These are phyloP conservation scores for Drosophila subobscura DNA, from an alignment of 1,140 invertebrate genomes.

Conservation along the genomic window DNA sequence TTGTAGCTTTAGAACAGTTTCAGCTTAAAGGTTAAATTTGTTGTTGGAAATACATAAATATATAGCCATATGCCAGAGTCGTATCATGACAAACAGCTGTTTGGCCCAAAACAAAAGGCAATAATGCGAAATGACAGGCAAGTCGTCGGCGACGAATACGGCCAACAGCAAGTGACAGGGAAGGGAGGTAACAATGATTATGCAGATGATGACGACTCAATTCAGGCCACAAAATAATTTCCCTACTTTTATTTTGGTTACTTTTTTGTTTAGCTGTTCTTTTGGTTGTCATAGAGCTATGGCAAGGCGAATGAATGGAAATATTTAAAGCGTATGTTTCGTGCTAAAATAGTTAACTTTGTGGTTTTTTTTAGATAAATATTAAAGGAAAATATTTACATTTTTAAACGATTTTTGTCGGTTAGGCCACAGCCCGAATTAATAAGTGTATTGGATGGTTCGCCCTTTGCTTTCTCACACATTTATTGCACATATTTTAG, in stretches of 20 bases:
- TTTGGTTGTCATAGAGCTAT: background rate
- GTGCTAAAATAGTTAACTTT: too few species aligned
- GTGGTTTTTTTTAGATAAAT: too few species aligned
- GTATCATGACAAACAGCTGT: constrained; percentile 70
- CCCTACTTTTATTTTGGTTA: constrained; percentile 1
- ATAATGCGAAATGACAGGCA: constrained; percentile 60
- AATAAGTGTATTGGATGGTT: too few species aligned
- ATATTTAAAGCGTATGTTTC: too few species aligned
- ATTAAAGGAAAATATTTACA: too few species aligned
- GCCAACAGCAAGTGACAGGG: constrained; percentile 9
- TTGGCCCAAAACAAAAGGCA: constrained; percentile 64
- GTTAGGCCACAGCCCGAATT: too few species aligned
- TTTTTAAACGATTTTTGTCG: too few species aligned
- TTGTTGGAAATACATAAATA: constrained; percentile 30
- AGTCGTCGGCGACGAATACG: constrained; percentile 29
- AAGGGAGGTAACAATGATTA: constrained; percentile 24
- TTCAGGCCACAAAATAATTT: constrained; percentile 44
- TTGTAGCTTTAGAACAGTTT: constrained; percentile 3
- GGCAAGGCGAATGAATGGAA: too few species aligned
- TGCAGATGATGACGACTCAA: constrained; percentile 60
- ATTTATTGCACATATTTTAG: too few species aligned
- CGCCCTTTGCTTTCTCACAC: too few species aligned
- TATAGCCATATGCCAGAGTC: constrained; percentile 25
- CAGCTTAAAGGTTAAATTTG: background rate
- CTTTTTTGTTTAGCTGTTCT: background rate